These are phyloP conservation scores for Metopolophium dirhodum DNA, from an alignment of 1,140 invertebrate genomes.

Conservation along the genomic window DNA sequence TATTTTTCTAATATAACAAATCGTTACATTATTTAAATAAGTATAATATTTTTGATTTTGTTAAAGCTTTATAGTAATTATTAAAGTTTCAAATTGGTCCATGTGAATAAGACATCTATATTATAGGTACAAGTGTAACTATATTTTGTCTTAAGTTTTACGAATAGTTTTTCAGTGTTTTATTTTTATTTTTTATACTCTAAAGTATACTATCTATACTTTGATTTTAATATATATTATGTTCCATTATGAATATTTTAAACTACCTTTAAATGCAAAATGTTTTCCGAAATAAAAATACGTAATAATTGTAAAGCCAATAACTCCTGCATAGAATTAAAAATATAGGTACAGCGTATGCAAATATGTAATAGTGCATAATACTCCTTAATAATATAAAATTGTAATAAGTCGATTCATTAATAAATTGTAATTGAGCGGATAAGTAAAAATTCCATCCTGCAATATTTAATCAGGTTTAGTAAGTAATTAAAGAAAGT, in stretches of 20 bases:
- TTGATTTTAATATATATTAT: neutral
- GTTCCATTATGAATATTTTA: neutral
- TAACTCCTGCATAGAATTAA: neutral
- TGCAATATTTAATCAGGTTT: constrained; percentile 10
- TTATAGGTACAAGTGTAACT: neutral
- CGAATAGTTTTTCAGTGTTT: neutral
- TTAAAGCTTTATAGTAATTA: neutral
- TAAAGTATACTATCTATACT: neutral
- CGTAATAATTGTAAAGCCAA: neutral
- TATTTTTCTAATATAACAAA: neutral
- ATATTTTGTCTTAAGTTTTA: neutral
- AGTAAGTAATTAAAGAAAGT: neutral
- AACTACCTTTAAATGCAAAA: neutral
- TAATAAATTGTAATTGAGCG: neutral
- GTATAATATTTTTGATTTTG: neutral
- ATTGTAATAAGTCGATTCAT: neutral
- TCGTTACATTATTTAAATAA: neutral
- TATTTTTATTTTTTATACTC: neutral
- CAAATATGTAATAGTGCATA: neutral
- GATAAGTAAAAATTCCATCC: neutral
- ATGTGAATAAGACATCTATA: neutral
- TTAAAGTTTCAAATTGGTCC: neutral
- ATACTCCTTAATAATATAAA: neutral
- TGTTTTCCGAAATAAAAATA: neutral
- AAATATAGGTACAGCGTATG: neutral